Evolutionary conservation across 2,797 vertebrate genomes (phyloP).

Genomic region (Melanotaenia boesemani): DNA sequence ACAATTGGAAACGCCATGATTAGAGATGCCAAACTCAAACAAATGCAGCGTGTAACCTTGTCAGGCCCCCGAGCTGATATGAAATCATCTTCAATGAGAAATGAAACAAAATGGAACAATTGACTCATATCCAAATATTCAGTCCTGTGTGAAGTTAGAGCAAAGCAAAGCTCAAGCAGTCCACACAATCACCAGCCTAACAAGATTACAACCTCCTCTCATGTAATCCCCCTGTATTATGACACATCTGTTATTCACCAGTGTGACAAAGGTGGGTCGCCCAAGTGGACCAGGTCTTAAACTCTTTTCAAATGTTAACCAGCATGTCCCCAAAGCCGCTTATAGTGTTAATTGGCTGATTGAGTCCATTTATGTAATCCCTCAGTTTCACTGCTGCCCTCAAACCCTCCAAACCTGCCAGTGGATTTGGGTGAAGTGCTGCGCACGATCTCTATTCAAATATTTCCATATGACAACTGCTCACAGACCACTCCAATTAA

Average conservation of each 20-base stretch:
- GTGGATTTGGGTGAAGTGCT: conserved; percentile 87
- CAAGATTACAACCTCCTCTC: conserved; percentile 71
- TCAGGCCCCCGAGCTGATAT: conserved; percentile 65
- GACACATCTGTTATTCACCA: conserved; percentile 78
- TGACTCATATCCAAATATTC: conserved; percentile 54
- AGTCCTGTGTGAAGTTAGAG: conserved; percentile 1
- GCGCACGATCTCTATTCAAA: conserved; percentile 86
- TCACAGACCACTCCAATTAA: conserved; percentile 82
- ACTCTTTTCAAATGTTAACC: conserved; percentile 84
- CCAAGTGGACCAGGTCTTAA: conserved; percentile 45
- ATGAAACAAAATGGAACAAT: conserved; percentile 69
- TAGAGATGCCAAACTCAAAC: conserved; percentile 86
- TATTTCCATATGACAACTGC: conserved; percentile 90
- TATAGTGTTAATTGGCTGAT: conserved; percentile 84
- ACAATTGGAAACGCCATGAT: conserved; percentile 90
- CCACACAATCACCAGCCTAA: conserved; percentile 40
- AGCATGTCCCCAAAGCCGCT: conserved; percentile 72
- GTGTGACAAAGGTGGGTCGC: conserved; percentile 62
- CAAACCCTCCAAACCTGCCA: conserved; percentile 71
- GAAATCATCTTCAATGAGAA: conserved; percentile 68
- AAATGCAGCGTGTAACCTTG: conserved; percentile 85
- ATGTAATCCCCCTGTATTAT: conserved; percentile 74
- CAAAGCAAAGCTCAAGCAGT: neutral
- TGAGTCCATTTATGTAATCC: conserved; percentile 87
- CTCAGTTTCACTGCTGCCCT: conserved; percentile 67